A percentile compares a stretch with the other conserved stretches of the same genome.
These are phyloP conservation scores for Pogonognathellus flavescens DNA, from an alignment of 1,140 invertebrate genomes.

Conservation along the genomic window DNA sequence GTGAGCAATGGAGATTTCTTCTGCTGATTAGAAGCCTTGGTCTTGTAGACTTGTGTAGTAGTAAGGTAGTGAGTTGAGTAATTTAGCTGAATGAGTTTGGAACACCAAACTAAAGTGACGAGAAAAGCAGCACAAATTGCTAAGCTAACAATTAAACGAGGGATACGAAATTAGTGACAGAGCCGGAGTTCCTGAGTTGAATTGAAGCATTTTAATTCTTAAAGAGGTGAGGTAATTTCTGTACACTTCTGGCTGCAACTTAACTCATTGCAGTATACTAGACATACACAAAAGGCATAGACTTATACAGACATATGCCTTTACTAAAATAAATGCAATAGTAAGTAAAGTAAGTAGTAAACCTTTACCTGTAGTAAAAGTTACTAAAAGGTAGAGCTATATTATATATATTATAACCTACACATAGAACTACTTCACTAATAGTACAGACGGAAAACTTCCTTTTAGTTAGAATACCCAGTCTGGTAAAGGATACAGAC, in stretches of 20 bases:
- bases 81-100: no score
- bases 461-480: no score
- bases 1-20: no score
- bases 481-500: no score
- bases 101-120: background rate
- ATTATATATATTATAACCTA: no score
- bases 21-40: no score
- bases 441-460: background rate
- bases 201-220: conserved; percentile 21
- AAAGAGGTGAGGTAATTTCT: conserved; percentile 18
- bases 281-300: background rate
- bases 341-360: no score
- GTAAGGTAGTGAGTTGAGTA: background rate
- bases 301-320: no score
- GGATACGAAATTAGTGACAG: background rate
- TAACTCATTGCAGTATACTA: background rate
- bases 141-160: background rate
- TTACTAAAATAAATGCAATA: background rate
- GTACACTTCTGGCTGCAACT: background rate
- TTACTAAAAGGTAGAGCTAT: no score
- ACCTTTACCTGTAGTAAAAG: no score
- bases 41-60: background rate
- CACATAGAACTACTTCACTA: no score
- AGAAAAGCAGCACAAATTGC: background rate
- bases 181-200: background rate